Evolutionary conservation across 2,797 vertebrate species (phyloP).

Genomic region (Poeciliopsis gracilis): DNA sequence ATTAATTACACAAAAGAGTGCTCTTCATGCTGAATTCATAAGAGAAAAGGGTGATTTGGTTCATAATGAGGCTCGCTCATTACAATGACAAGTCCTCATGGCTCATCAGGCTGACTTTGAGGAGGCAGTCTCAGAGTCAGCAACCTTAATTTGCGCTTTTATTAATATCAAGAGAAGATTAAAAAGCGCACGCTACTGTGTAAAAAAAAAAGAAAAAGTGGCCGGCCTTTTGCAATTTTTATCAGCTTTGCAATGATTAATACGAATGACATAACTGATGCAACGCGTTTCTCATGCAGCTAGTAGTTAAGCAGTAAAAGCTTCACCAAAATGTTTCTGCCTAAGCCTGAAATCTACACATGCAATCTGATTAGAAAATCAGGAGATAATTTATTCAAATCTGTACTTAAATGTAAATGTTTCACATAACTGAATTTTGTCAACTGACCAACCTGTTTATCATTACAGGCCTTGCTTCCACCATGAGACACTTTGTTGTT

Average conservation of each 20-base stretch:
- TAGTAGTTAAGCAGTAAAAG: not conserved
- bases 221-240: not conserved
- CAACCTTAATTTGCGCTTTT: constrained; percentile 55
- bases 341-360: not conserved
- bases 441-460: not conserved
- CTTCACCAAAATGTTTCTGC: not conserved
- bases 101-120: constrained; percentile 81
- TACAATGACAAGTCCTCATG: constrained; percentile 80
- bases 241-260: not conserved
- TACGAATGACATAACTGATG: not conserved
- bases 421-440: not conserved
- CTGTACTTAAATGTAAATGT: not conserved
- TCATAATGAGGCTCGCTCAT: constrained; percentile 81
- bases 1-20: constrained; percentile 75
- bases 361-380: constrained; percentile 1
- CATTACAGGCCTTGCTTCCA: not conserved
- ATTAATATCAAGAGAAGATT: constrained; percentile 55
- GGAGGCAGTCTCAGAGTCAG: constrained; percentile 55
- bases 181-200: constrained; percentile 19
- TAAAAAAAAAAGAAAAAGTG: not conserved
- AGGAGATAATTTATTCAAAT: not conserved
- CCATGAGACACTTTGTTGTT: not conserved
- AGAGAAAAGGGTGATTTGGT: constrained; percentile 76
- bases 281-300: not conserved
- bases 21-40: constrained; percentile 76